Percentiles rank a stretch among this genome's conserved stretches.
Conservation (phyloP, 2,888 invertebrate genomes). For the Chouioia cunea region DNA sequence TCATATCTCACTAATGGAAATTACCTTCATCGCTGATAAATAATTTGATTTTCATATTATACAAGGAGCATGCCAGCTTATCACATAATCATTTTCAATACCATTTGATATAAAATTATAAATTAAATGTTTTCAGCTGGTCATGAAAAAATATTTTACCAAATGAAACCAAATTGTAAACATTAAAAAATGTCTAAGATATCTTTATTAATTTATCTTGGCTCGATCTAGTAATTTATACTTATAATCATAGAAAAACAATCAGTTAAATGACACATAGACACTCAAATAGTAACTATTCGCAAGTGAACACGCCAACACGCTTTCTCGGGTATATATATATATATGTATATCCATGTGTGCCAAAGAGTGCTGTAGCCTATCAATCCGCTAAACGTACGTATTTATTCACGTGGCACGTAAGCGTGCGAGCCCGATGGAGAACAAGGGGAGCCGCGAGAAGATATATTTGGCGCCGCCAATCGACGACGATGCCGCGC, state of each 20-base stretch:
- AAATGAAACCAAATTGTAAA: neutral
- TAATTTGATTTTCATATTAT: too few relatives aligned
- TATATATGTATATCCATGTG: conserved; percentile 41
- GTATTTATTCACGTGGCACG: conserved; percentile 56
- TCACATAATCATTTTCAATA: too few relatives aligned
- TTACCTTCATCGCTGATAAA: too few relatives aligned
- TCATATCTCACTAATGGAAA: neutral
- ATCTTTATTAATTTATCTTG: too few relatives aligned
- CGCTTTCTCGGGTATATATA: neutral
- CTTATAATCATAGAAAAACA: neutral
- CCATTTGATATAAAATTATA: too few relatives aligned
- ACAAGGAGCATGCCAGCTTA: too few relatives aligned
- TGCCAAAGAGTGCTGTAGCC: conserved; percentile 62
- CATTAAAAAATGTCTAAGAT: too few relatives aligned
- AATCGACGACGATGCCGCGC: conserved; percentile 37
- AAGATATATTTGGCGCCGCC: conserved; percentile 49
- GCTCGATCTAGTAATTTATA: too few relatives aligned
- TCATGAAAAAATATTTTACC: neutral
- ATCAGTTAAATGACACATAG: conserved; percentile 4
- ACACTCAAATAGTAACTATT: conserved; percentile 56
- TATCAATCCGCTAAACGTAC: conserved; percentile 61
- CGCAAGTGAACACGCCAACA: conserved; percentile 42
- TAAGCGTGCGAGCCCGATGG: conserved; percentile 4
- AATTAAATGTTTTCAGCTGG: too few relatives aligned
- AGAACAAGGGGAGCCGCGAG: conserved; percentile 11